phyloP scores from a whole-genome alignment of 1,140 invertebrate species.

The Danaus melanippus region DNA sequence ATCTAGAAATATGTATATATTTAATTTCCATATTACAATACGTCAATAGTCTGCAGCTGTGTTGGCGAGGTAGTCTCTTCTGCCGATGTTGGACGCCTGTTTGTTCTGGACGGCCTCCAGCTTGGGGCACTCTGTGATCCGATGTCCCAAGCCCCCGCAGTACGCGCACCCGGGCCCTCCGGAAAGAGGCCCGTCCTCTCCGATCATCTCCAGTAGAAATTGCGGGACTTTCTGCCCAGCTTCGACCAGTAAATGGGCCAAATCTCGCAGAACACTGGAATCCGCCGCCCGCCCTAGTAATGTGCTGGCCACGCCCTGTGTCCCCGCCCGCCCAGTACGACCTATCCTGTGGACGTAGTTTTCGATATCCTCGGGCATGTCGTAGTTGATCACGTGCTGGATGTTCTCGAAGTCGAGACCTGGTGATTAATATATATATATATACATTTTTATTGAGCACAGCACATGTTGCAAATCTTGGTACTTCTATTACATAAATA shows the following conservation, averaged over 20 bases:
- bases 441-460: too few relatives aligned
- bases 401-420: constrained; percentile 96
- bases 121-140: constrained; percentile 99
- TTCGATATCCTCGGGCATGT: constrained; percentile 99
- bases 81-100: constrained; percentile 95
- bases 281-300: constrained; percentile 97
- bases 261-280: constrained; percentile 93
- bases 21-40: not conserved
- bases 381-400: constrained; percentile 99
- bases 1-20: too few relatives aligned
- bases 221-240: constrained; percentile 97
- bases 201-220: constrained; percentile 93
- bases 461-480: too few relatives aligned
- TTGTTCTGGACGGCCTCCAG: constrained; percentile 98
- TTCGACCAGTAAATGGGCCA: constrained; percentile 97
- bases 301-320: constrained; percentile 95
- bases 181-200: constrained; percentile 88
- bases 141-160: constrained; percentile 98
- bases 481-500: too few relatives aligned
- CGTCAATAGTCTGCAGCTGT: constrained; percentile 96
- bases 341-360: constrained; percentile 99
- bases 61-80: constrained; percentile 95
- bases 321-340: constrained; percentile 90
- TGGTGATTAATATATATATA: constrained; percentile 16
- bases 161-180: constrained; percentile 96